phyloP scores from a whole-genome alignment of 2,797 vertebrate species.

The Gadopsis bispinosus region DNA sequence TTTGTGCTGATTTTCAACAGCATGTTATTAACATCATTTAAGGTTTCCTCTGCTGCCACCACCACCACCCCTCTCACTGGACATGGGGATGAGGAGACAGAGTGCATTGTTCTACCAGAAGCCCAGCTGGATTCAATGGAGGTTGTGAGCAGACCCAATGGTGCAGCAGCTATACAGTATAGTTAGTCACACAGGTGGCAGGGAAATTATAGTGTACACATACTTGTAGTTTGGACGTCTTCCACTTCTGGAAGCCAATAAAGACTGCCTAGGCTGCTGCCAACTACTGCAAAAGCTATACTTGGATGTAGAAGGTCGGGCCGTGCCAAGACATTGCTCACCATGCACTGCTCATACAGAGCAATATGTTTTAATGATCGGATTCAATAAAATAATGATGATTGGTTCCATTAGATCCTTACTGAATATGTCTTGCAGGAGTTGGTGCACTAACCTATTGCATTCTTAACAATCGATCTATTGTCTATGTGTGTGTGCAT shows the following conservation, averaged over 20 bases:
- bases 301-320: constrained; percentile 63
- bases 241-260: constrained; percentile 77
- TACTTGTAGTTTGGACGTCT: constrained; percentile 70
- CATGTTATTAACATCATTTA: constrained; percentile 79
- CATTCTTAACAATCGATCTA: constrained; percentile 48
- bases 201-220: constrained; percentile 77
- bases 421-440: constrained; percentile 38
- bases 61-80: background rate
- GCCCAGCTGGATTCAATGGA: constrained; percentile 62
- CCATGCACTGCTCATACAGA: constrained; percentile 17
- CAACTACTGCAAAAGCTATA: constrained; percentile 77
- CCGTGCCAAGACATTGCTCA: constrained; percentile 70
- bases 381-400: constrained; percentile 66
- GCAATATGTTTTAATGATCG: constrained; percentile 69
- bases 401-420: constrained; percentile 56
- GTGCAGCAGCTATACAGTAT: constrained; percentile 41
- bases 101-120: constrained; percentile 72
- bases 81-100: constrained; percentile 67
- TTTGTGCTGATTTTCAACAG: constrained; percentile 73
- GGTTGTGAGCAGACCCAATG: constrained; percentile 34
- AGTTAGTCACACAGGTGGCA: constrained; percentile 79
- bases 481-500: constrained; percentile 40
- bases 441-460: constrained; percentile 26
- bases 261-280: constrained; percentile 62
- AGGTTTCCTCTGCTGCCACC: constrained; percentile 62